Percentiles rank a stretch among this genome's conserved stretches.
Conservation (phyloP, 2,797 vertebrate genomes). For the Eremophila alpestris region DNA sequence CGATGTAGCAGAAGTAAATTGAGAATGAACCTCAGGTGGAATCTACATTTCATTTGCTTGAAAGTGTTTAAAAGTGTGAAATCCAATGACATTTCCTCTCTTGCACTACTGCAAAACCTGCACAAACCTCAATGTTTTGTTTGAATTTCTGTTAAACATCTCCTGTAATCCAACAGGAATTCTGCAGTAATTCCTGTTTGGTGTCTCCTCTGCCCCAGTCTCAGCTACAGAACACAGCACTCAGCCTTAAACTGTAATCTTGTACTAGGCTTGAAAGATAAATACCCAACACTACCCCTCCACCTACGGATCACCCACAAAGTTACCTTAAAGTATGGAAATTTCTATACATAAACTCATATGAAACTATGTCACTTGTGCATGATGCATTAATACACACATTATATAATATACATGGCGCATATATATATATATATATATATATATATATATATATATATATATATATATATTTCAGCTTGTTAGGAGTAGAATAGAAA, state of each 20-base stretch:
- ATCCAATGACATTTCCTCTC: neutral
- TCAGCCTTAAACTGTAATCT: neutral
- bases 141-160: neutral
- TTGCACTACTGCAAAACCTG: neutral
- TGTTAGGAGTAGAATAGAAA: neutral
- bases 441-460: neutral
- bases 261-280: neutral
- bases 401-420: neutral
- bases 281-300: neutral
- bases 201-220: neutral
- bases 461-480: neutral
- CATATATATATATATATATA: neutral
- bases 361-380: neutral
- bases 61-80: neutral
- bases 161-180: neutral
- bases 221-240: neutral
- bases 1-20: neutral
- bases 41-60: neutral
- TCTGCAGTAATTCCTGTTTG: neutral
- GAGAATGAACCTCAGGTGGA: neutral
- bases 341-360: neutral
- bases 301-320: neutral
- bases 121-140: neutral
- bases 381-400: neutral
- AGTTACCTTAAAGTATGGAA: neutral